Evolutionary conservation across 1,140 invertebrate genomes (phyloP), one percentile per base, ranked within the genome.

Genomic region (Brachystomella parvula): DNA sequence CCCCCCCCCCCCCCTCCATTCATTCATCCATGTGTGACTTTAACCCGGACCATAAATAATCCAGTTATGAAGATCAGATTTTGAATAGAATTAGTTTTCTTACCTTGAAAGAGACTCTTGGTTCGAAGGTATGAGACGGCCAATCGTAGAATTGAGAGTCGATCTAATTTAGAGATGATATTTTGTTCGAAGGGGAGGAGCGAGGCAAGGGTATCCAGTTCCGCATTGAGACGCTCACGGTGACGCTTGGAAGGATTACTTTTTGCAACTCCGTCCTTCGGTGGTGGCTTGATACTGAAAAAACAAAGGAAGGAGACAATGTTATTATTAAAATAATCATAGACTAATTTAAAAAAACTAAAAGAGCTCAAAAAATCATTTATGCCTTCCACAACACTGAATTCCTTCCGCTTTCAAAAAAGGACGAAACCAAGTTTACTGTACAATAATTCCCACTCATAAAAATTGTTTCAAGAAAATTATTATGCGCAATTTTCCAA

Each of bases 41-140:
- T n/a, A n/a, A n/a, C n/a, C n/a, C n/a, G n/a, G n/a, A n/a, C n/a
- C n/a, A n/a, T n/a, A n/a, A n/a, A n/a, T n/a, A n/a, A n/a, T n/a
- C n/a, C n/a, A n/a, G n/a, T n/a, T n/a, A n/a, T n/a, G n/a, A n/a
- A n/a, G n/a, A n/a, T n/a, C n/a, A n/a, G n/a, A n/a, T n/a, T n/a
- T n/a, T n/a, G n/a, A n/a, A n/a, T n/a, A n/a, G n/a, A n/a, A n/a
- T n/a, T n/a, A n/a, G n/a, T 69, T 65, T 24, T 77, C 85, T 84
- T 80, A 98, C 96, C 92, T 91, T 97, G 94, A 82, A 98, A 98
- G 82, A 98, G 98, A 80, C 92, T 96, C 83, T 99, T 99, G 74
- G 95, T 98, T 69, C 95, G 84, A 70, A 99, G 86, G 79, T 98
- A 99, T 80, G 92, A 95, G 79, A 99, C 96, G 61, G 94, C 95